Evolutionary conservation across 2,888 invertebrate genomes (phyloP).

Genomic region (Incurvaria masculella): DNA sequence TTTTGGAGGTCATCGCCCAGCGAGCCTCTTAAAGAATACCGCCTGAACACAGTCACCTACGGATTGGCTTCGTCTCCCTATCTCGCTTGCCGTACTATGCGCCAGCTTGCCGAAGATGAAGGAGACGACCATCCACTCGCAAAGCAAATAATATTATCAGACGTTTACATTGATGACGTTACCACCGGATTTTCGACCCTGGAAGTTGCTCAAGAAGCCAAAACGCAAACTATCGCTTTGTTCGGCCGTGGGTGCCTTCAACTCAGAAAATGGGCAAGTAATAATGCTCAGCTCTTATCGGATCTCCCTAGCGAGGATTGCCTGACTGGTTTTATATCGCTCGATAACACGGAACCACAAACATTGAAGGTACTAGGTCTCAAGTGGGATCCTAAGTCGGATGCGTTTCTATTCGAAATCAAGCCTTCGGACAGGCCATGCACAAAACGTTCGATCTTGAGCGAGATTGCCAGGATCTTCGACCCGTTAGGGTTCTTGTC

Average conservation of each 20-base stretch:
- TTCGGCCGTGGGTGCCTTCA: conserved; percentile 1
- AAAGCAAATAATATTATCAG: not conserved
- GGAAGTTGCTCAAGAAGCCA: not conserved
- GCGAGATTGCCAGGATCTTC: conserved; percentile 7
- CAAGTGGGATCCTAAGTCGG: not conserved
- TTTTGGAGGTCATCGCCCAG: conserved; percentile 3
- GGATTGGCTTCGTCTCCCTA: conserved; percentile 4
- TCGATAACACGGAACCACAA: not conserved
- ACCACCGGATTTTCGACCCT: too few relatives aligned
- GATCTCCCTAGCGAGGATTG: conserved; percentile 1
- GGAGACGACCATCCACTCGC: not conserved
- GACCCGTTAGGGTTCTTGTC: conserved; percentile 11
- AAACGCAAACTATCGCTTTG: not conserved
- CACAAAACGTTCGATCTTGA: conserved; percentile 7
- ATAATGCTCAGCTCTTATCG: not conserved
- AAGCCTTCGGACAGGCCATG: not conserved
- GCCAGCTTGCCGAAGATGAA: conserved; percentile 5
- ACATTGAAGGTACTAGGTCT: not conserved
- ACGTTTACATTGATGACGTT: conserved; percentile 4
- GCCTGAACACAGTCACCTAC: conserved; percentile 6
- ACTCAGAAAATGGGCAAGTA: conserved; percentile 7
- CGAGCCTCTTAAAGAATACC: conserved; percentile 5
- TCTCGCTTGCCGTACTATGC: conserved; percentile 4
- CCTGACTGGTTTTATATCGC: not conserved
- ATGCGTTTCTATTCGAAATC: conserved; percentile 3